Conservation (phyloP, 2,113 vertebrate genomes). For the Crotalus helleri region DNA sequence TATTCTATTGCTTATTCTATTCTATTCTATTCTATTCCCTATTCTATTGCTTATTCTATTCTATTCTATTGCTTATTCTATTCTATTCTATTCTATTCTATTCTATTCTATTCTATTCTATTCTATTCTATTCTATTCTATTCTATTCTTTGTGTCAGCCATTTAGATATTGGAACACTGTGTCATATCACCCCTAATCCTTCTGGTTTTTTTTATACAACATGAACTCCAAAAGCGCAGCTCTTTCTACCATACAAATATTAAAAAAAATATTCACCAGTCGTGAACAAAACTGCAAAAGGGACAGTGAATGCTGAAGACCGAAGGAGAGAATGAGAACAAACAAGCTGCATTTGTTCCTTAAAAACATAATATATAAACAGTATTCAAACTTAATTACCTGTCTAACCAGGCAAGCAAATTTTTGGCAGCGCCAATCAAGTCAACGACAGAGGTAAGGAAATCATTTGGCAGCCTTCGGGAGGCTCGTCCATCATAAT, state of each 20-base stretch:
- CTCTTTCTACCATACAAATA: neutral
- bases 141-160: too few relatives aligned
- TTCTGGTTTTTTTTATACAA: too few relatives aligned
- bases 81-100: too few relatives aligned
- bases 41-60: too few relatives aligned
- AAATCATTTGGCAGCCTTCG: conserved; percentile 85
- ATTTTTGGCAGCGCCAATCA: conserved; percentile 89
- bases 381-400: conserved; percentile 62
- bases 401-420: conserved; percentile 91
- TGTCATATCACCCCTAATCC: too few relatives aligned
- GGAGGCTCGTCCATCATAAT: conserved; percentile 83
- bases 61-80: too few relatives aligned
- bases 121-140: too few relatives aligned
- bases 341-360: neutral
- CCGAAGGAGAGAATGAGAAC: neutral
- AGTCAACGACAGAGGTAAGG: conserved; percentile 86
- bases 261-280: neutral
- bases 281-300: neutral
- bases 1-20: too few relatives aligned
- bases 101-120: too few relatives aligned
- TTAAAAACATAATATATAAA: neutral
- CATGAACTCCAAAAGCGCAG: neutral
- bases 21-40: too few relatives aligned
- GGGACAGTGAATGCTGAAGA: neutral
- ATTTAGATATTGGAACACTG: too few relatives aligned